Base-by-base conservation (phyloP, 2,797 vertebrate genomes). In the Podarcis lilfordi region DNA sequence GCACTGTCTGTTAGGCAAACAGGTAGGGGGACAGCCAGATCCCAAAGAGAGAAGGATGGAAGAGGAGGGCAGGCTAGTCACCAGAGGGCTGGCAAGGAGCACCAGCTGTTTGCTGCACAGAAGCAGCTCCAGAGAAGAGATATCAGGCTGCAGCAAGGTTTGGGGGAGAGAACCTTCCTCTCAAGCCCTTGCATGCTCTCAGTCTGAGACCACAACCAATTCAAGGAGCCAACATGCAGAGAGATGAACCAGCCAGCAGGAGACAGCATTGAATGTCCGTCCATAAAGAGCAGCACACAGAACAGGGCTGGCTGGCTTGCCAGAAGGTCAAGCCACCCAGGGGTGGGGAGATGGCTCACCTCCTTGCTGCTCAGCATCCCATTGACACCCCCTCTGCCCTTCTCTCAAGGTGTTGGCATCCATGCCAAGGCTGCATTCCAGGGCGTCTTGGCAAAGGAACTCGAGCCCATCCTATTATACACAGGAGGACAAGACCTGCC, bases 401-500 rank as follows among this genome's bases (percentile, higher is more conserved):
- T n/a, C n/a, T 10, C 78, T 23, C 9, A 29, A 9, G 25, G 32
- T 17, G 17, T 19, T 7, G 8, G 50, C 29, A 80, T 64, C 32
- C n/a, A 29, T 23, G 3, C 69, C 15, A 29, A 15, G 43, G 29
- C n/a, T 29, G 80, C 21, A 25, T 13, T 13, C 23, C 3, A 5
- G 0, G 79, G 68, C n/a, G 64, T 82, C 83, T 55, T 45, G 92
- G 94, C 92, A 90, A 40, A 88, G 80, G 0, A 1, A 82, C 88
- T 89, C 45, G n/a, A 90, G 86, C 72, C 86, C n/a, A 27, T 82
- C 8, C 11, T 17, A 0, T 0, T 23, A 64, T 64, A 23, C 61
- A 1, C 87, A 55, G 85, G 86, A 0, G 45, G 72, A 74, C 86
- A 86, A 91, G 75, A 89, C 43, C 64, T 29, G 50, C n/a, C 87